Evolutionary conservation across 2,797 vertebrate species (phyloP).

Genomic region (Orestias chungarensis): DNA sequence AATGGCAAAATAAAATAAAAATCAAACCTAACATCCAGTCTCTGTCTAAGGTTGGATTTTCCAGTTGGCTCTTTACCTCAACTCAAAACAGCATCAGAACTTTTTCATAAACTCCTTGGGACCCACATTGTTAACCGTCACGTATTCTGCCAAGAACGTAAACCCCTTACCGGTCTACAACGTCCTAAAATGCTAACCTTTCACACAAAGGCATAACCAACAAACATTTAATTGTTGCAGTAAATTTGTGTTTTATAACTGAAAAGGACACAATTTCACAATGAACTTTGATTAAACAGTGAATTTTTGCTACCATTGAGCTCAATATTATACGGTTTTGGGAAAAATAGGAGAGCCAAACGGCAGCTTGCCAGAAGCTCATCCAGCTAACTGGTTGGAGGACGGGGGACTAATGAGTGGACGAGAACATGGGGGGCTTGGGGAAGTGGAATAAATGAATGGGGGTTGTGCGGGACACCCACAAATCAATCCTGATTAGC

Average conservation of each 20-base stretch:
- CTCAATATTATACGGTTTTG: background rate
- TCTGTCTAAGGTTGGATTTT: background rate
- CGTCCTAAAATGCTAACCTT: background rate
- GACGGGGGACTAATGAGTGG: slow-evolving; percentile 31
- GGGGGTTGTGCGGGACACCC: slow-evolving; percentile 31
- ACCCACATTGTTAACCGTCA: slow-evolving; percentile 8
- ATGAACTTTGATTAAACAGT: background rate
- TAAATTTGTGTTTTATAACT: background rate
- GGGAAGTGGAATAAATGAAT: slow-evolving; percentile 18
- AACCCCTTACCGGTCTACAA: background rate
- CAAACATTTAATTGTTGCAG: background rate
- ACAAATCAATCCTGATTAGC: slow-evolving; percentile 76
- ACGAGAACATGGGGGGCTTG: slow-evolving; percentile 4
- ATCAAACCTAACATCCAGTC: slow-evolving; percentile 18
- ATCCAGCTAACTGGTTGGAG: slow-evolving; percentile 2
- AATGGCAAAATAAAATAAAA: background rate
- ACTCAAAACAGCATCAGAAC: slow-evolving; percentile 39
- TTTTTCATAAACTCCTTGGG: slow-evolving; percentile 29
- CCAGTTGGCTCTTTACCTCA: slow-evolving; percentile 2
- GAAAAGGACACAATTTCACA: background rate
- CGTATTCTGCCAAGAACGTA: background rate
- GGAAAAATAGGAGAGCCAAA: background rate
- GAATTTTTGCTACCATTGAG: background rate
- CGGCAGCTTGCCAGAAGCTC: background rate
- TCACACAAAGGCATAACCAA: background rate